phyloP scores from a whole-genome alignment of 2,113 vertebrate genomes.

The Cyanoderma ruficeps region DNA sequence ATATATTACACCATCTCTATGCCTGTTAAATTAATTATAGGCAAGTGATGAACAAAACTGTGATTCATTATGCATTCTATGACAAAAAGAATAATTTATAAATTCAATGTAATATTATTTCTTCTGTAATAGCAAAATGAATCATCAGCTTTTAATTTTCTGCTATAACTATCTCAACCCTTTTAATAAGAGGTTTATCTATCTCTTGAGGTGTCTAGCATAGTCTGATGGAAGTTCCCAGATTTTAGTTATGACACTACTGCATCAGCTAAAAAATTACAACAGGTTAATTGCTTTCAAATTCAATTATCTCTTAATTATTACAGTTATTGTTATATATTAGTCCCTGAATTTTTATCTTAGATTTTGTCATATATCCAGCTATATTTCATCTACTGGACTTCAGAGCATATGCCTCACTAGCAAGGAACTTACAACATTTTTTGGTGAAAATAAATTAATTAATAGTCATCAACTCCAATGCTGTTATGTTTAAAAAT shows the following conservation, averaged over 20 bases:
- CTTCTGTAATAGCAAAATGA: constrained; percentile 46
- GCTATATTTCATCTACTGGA: neutral
- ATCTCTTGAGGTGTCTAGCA: neutral
- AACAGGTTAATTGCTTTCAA: neutral
- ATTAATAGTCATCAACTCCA: neutral
- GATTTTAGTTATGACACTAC: neutral
- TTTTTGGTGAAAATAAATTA: neutral
- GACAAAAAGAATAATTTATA: constrained; percentile 62
- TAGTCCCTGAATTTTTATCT: neutral
- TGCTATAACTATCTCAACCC: neutral
- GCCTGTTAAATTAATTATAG: constrained; percentile 49
- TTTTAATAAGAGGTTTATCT: constrained; percentile 20
- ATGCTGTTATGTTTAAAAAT: neutral
- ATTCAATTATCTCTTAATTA: neutral
- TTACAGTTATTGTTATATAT: neutral
- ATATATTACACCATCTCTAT: neutral
- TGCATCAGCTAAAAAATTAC: neutral
- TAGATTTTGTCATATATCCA: neutral
- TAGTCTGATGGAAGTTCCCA: neutral
- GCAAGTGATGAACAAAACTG: constrained; percentile 40
- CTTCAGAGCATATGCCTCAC: neutral
- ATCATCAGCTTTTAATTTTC: constrained; percentile 38
- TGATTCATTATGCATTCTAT: constrained; percentile 38
- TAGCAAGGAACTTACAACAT: neutral
- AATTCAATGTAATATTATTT: constrained; percentile 46